Evolutionary conservation across 2,113 vertebrate genomes (phyloP).

Genomic region (Tragelaphus imberbis): DNA sequence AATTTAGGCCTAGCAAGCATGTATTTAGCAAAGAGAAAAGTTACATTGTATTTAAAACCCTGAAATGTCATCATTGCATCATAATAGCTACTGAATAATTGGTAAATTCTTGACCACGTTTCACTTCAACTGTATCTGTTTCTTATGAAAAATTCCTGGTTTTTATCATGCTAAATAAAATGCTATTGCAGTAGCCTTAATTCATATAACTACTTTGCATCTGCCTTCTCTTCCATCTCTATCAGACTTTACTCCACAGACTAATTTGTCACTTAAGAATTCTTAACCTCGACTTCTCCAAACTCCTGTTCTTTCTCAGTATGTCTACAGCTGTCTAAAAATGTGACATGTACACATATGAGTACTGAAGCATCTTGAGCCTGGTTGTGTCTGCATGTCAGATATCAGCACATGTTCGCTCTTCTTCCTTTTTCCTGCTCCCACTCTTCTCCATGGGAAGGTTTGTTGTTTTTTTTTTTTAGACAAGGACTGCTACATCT

Average conservation of each 20-base stretch:
- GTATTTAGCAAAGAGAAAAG: background rate
- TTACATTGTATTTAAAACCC: conserved; percentile 19
- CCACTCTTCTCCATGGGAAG: conserved; percentile 33
- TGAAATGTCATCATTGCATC: conserved; percentile 51
- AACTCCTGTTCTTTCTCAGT: background rate
- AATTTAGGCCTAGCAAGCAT: background rate
- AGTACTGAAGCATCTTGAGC: conserved; percentile 2
- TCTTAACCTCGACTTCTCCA: background rate
- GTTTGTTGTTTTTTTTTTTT: conserved; percentile 6
- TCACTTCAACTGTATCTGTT: background rate
- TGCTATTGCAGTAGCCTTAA: background rate
- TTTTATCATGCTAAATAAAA: background rate
- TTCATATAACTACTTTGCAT: background rate
- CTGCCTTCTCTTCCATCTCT: background rate
- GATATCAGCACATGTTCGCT: background rate
- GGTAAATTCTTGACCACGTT: conserved; percentile 30
- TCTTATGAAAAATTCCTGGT: conserved; percentile 4
- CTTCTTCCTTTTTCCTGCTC: conserved; percentile 28
- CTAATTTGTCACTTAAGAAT: background rate
- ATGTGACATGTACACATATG: background rate
- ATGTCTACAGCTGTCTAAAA: conserved; percentile 1
- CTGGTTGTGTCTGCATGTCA: background rate
- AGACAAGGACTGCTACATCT: conserved; percentile 42
- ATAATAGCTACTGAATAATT: conserved; percentile 26
- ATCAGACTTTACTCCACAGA: background rate